Evolutionary conservation across 2,113 vertebrate species (phyloP), one percentile per base, ranked within the genome.

Genomic region (Blennius ocellaris): DNA sequence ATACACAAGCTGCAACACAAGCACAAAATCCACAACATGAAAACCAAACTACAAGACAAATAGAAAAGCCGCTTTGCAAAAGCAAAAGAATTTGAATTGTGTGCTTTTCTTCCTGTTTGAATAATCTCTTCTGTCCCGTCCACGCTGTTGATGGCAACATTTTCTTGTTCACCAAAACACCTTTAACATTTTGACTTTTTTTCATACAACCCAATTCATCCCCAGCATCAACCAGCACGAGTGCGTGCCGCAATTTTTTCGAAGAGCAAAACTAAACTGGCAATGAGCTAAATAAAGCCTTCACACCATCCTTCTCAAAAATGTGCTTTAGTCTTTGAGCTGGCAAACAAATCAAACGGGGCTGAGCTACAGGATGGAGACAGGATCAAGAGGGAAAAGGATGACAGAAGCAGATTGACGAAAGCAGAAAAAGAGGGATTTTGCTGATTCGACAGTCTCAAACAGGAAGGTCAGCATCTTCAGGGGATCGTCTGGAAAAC

Each of bases 391-490:
- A 10, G 50, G 38, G 16, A 50, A 52, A 63, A 8, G 36, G 38
- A 54, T 39, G 72, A 56, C 44, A 36, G 61, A 52, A 44, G 58
- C 50, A 61, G 69, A 63, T 37, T 62, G 56, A 75, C 45, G 62
- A 38, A 64, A 50, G 83, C 7, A 57, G 76, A 41, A 71, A 73
- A 53, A 7, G 0, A 72, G 37, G 16, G 58, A 69, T 56, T 78
- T 57, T 82, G 75, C 75, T 82, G 75, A 43, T 69, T 65, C 71
- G 10, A 61, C 63, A 52, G 38, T 65, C 63, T 73, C 4, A 47
- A 54, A 73, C 16, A 51, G 68, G 73, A 80, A 73, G 59, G 72
- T 80, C 83, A 77, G 73, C 72, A 14, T 69, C 59, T 82, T 67
- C 59, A 78, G 52, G 69, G 45, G 47, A 64, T 16, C 21, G 36